These are phyloP conservation scores for Gambusia holbrooki DNA, from an alignment of 2,113 vertebrate genomes.

Conservation along the genomic window DNA sequence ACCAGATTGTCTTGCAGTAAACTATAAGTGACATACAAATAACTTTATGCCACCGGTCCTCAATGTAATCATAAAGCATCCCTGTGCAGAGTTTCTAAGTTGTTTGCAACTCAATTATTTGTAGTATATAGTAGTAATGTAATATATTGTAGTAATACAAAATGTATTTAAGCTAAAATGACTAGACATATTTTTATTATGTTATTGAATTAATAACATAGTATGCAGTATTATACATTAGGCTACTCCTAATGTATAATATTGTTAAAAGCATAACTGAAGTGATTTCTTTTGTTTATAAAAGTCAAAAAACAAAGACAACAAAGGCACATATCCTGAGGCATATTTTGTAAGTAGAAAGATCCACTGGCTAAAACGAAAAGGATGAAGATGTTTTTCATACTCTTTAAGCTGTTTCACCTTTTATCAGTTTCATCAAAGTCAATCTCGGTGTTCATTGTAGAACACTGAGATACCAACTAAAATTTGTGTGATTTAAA, in stretches of 20 bases:
- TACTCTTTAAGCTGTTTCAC: background rate
- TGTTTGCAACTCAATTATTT: conserved; percentile 1
- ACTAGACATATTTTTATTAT: background rate
- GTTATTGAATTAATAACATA: background rate
- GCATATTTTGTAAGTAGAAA: too few species aligned
- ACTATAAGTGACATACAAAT: too few species aligned
- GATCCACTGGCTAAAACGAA: too few species aligned
- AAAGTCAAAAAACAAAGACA: background rate
- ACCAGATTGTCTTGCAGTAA: too few species aligned
- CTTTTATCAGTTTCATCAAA: background rate
- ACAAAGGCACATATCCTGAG: background rate
- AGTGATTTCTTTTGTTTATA: background rate
- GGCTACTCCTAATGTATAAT: background rate
- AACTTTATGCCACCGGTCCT: too few species aligned
- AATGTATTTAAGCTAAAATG: background rate
- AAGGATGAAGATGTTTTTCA: too few species aligned
- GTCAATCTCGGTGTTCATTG: background rate
- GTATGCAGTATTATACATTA: background rate
- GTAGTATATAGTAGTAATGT: too few species aligned
- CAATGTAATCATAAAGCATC: too few species aligned
- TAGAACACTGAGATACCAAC: background rate
- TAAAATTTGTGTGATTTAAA: background rate
- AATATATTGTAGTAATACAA: too few species aligned
- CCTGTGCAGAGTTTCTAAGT: background rate
- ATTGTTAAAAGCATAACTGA: background rate